Evolutionary conservation across 2,113 vertebrate species (phyloP), one percentile per base, ranked within the genome.

Genomic region (Glareola pratincola): DNA sequence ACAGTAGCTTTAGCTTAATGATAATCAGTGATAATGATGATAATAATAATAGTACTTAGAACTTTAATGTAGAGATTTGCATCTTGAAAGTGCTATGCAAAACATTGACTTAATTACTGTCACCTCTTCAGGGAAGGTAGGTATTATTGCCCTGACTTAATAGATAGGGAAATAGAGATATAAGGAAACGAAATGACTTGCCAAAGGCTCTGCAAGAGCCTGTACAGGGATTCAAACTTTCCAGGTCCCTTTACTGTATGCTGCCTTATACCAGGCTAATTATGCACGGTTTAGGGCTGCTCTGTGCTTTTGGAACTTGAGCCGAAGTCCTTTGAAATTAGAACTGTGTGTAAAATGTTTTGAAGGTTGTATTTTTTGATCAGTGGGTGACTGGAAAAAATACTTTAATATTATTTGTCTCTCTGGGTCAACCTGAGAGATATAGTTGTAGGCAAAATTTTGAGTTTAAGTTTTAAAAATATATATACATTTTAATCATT

Each of bases 41-140:
- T 91, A 95, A 97, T 94, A 94, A 93, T 93, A 93, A 94, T 69
- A 92, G 90, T 85, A 95, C 87, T 95, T 97, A 96, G 93, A 96
- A 92, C 89, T 94, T 97, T 90, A 97, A 95, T 94, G 93, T 73
- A 96, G 94, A 91, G 83, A 96, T 96, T 97, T 97, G 92, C 96
- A 97, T 97, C 95, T 96, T 94, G 84, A 94, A 96, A 97, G 80
- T 94, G 86, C 84, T 96, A 97, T 95, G 95, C 96, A 97, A 97
- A 97, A 96, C 97, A 96, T 88, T 97, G 96, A 97, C 95, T 97
- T 97, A 96, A 97, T 97, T 97, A 96, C 94, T 97, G 94, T 96
- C 94, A 96, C 96, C 80, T 96, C 97, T 97, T 91, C 45, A 10
- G 94, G 94, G 95, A 96, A 95, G 57, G 88, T 93, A 96, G 84